Base-by-base conservation (phyloP, 92 coral and sea anemone genomes). In the Heteractis magnifica region DNA sequence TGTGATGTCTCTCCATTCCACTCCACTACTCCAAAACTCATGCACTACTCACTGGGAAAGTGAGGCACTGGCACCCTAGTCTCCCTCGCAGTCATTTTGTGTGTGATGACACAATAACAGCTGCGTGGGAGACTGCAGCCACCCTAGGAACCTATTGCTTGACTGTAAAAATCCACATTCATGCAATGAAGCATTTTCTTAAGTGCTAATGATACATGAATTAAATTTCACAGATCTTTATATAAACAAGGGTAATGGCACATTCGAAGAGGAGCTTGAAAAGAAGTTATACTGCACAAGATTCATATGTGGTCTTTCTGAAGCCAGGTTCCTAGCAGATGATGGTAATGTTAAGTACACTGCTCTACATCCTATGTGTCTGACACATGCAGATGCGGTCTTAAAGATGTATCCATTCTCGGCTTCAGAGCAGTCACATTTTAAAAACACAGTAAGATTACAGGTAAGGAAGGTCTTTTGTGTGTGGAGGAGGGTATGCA, bases 291-390 rank as follows among this genome's bases (percentile, higher is more conserved):
- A 78, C 26, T 86, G 88, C 81, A 90, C 89, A 49, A 80, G 90
- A 79, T 87, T 90, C 78, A 72, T 90, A 50, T 60, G 86, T 90
- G 93, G 93, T 4, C 34, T 90, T 52, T 65, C 81, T 14, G 90
- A 83, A 52, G 53, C 80, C 53, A 79, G 65, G 77, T 75, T 52
- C 65, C 59, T 4, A 4, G 75, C 16, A 8, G 73, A 23, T 65
- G 76, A 84, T 12, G 87, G 82, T 8, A 51, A 10, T 18, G 34
- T 75, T 10, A 60, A 10, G 10, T 77, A 75, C 51, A 13, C 56
- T 7, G 62, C 80, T 48, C 83, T 90, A 14, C 78, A 80, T 23
- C 56, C 78, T 6, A 72, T 14, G 19, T 90, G 90, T 58, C 56
- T 90, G 7, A 58, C 73, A 18, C 85, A 79, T 77, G 88, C 82